Conservation (phyloP, 2,888 invertebrate species). For the Cerastis leucographa region DNA sequence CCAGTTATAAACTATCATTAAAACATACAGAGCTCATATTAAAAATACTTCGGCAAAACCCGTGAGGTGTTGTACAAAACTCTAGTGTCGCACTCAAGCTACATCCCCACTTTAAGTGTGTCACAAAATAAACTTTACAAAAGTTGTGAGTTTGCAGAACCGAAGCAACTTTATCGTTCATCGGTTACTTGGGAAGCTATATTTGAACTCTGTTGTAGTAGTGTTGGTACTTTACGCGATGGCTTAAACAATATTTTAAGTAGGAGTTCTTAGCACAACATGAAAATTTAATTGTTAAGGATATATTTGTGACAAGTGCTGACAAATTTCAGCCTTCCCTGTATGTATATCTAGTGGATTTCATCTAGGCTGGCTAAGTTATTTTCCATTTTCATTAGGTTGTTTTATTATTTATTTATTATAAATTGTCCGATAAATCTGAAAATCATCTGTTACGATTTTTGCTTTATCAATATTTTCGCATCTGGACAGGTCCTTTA, state of each 20-base stretch:
- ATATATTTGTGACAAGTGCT: slow-evolving; percentile 1
- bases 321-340: background rate
- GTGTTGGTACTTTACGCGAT: slow-evolving; percentile 5
- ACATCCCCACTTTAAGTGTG: slow-evolving; percentile 36
- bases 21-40: slow-evolving; percentile 26
- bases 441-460: background rate
- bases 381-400: background rate
- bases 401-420: background rate
- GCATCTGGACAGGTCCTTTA: background rate
- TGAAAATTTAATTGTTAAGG: no score
- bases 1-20: slow-evolving; percentile 45
- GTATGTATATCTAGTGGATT: background rate
- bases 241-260: background rate
- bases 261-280: background rate
- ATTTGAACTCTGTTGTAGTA: slow-evolving; percentile 15
- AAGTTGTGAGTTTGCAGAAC: slow-evolving; percentile 34
- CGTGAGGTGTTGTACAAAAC: slow-evolving; percentile 33
- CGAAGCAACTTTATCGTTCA: slow-evolving; percentile 23
- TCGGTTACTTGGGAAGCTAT: slow-evolving; percentile 21
- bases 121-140: slow-evolving; percentile 31
- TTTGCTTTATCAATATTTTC: background rate
- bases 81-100: slow-evolving; percentile 28
- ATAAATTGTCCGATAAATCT: background rate
- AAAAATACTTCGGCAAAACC: slow-evolving; percentile 43
- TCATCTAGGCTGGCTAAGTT: background rate